Percentiles rank a stretch among this genome's conserved stretches.
Conservation (phyloP, 2,888 invertebrate genomes). For the Yponomeuta sedellus region DNA sequence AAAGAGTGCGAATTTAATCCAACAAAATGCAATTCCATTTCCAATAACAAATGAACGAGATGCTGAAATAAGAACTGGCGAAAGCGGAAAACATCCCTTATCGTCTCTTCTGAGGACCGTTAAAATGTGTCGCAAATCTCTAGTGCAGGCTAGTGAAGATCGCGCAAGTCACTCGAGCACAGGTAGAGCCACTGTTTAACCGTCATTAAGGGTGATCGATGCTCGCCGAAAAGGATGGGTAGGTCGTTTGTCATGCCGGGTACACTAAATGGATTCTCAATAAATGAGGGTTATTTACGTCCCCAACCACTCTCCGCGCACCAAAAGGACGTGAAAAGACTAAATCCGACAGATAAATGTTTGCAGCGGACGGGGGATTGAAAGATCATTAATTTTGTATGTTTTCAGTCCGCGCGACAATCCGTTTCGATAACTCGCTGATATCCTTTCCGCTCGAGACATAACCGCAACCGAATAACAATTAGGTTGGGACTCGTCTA, state of each 20-base stretch:
- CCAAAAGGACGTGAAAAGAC: conserved; percentile 57
- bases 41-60: background rate
- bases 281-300: conserved; percentile 57
- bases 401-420: conserved; percentile 27
- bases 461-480: conserved; percentile 8
- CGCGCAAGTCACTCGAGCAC: conserved; percentile 5
- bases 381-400: conserved; percentile 57
- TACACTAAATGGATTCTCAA: conserved; percentile 61
- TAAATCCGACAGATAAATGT: conserved; percentile 52
- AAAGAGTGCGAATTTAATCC: background rate
- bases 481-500: background rate
- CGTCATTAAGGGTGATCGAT: conserved; percentile 66
- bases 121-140: background rate
- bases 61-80: background rate
- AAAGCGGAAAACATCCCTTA: background rate
- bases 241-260: conserved; percentile 62
- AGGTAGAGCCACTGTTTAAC: conserved; percentile 40
- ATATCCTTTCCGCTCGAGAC: background rate
- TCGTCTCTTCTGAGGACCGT: background rate
- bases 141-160: background rate
- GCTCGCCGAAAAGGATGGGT: conserved; percentile 40
- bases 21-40: background rate
- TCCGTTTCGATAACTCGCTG: conserved; percentile 4
- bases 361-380: conserved; percentile 49
- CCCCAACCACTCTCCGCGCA: conserved; percentile 37